Evolutionary conservation across 1,140 invertebrate genomes (phyloP).

Genomic region (Metopolophium dirhodum): DNA sequence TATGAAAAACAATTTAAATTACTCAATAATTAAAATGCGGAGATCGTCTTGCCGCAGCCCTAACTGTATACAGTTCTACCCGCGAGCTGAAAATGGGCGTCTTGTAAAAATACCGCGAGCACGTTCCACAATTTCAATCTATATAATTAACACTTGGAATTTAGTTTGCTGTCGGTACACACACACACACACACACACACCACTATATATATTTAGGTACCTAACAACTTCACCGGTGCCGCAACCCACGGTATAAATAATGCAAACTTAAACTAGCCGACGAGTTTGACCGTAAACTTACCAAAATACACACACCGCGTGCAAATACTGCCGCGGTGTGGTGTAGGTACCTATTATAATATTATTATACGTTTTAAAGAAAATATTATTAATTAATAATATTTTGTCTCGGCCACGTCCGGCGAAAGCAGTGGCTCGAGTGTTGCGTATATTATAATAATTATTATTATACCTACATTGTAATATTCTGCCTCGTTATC

Average conservation of each 20-base stretch:
- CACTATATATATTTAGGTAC: background rate
- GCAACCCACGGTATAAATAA: background rate
- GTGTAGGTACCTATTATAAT: background rate
- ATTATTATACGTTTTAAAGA: background rate
- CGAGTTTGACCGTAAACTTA: constrained; percentile 1
- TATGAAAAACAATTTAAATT: background rate
- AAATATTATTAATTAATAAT: background rate
- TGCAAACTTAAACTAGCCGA: background rate
- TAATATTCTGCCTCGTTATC: background rate
- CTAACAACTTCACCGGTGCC: background rate
- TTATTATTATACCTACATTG: background rate
- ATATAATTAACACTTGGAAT: background rate
- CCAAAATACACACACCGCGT: background rate
- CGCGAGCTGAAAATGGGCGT: background rate
- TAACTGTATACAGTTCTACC: background rate
- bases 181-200: background rate
- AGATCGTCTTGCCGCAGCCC: background rate
- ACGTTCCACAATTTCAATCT: background rate
- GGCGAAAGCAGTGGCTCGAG: too few species aligned
- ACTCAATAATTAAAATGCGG: background rate
- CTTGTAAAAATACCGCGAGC: background rate
- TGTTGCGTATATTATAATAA: too few species aligned
- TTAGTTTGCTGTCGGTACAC: background rate
- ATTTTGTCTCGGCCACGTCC: background rate
- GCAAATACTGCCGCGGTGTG: background rate